A percentile compares a stretch with the other conserved stretches of the same genome.
Evolutionary conservation across 2,797 vertebrate genomes (phyloP).

Genomic region (Notolabrus celidotus): DNA sequence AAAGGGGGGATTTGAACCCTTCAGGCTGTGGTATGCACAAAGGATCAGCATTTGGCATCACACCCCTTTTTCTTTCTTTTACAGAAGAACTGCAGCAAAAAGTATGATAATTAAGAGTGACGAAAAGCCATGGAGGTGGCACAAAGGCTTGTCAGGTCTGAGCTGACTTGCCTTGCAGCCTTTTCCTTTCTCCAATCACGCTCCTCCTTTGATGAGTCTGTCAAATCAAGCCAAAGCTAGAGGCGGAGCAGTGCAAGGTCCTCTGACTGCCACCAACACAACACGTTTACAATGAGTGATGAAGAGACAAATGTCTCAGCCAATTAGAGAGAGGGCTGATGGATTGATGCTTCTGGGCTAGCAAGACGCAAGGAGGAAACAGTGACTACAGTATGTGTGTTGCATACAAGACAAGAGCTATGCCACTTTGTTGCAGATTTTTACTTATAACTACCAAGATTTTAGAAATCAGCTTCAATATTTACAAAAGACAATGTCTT

Average conservation of each 20-base stretch:
- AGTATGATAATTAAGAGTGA: slow-evolving; percentile 79
- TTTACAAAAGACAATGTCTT: no score
- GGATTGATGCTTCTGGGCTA: slow-evolving; percentile 56
- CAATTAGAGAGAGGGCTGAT: slow-evolving; percentile 55
- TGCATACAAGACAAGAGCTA: no score
- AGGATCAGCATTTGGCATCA: slow-evolving; percentile 66
- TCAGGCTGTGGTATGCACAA: slow-evolving; percentile 63
- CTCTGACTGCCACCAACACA: slow-evolving; percentile 43
- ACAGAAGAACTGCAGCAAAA: slow-evolving; percentile 48
- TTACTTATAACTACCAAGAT: no score
- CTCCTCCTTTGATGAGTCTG: slow-evolving; percentile 40
- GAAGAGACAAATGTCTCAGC: slow-evolving; percentile 48
- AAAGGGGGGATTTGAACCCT: slow-evolving; percentile 53
- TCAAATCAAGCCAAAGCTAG: slow-evolving; percentile 58
- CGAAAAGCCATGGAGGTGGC: slow-evolving; percentile 72
- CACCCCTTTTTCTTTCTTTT: slow-evolving; percentile 55
- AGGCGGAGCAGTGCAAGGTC: slow-evolving; percentile 38
- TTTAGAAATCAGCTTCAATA: no score
- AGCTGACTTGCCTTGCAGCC: slow-evolving; percentile 47
- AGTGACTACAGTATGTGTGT: slow-evolving; percentile 26
- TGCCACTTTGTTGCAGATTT: no score
- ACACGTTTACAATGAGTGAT: slow-evolving; percentile 52
- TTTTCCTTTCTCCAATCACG: slow-evolving; percentile 23
- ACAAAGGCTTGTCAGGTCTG: slow-evolving; percentile 61
- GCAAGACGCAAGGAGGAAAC: slow-evolving; percentile 33